A percentile compares a stretch with the other conserved stretches of the same genome.
These are phyloP conservation scores for Drosophila nigrodunni DNA, from an alignment of 1,140 invertebrate species.

Conservation along the genomic window DNA sequence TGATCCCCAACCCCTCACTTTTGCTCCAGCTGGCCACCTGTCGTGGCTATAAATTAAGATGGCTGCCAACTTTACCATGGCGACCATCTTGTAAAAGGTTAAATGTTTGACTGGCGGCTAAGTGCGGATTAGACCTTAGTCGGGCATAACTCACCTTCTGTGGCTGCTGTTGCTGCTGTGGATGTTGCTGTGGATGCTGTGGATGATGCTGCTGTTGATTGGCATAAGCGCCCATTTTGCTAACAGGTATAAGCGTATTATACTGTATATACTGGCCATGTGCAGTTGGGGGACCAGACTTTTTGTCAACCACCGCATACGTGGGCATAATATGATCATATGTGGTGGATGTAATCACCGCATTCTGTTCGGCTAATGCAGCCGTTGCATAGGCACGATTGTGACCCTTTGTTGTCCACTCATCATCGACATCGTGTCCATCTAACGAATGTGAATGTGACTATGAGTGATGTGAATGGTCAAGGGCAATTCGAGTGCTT, in stretches of 20 bases:
- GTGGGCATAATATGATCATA: slow-evolving; percentile 84
- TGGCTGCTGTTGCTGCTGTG: slow-evolving; percentile 65
- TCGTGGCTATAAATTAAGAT: slow-evolving; percentile 72
- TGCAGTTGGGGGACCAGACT: slow-evolving; percentile 56
- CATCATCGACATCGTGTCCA: slow-evolving; percentile 80
- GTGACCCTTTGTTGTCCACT: slow-evolving; percentile 83
- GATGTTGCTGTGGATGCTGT: slow-evolving; percentile 48
- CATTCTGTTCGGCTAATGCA: slow-evolving; percentile 82
- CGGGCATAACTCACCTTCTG: slow-evolving; percentile 75
- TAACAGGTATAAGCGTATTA: slow-evolving; percentile 83
- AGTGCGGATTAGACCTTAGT: slow-evolving; percentile 70
- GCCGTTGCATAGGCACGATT: slow-evolving; percentile 82
- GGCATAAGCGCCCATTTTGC: slow-evolving; percentile 82
- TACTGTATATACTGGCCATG: slow-evolving; percentile 81
- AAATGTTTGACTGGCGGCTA: slow-evolving; percentile 70
- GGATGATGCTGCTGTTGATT: slow-evolving; percentile 73
- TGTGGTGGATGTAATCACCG: slow-evolving; percentile 79
- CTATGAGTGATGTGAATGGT: slow-evolving; percentile 8
- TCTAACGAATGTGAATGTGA: slow-evolving; percentile 42
- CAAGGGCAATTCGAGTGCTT: slow-evolving; percentile 56
- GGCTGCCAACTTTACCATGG: slow-evolving; percentile 27
- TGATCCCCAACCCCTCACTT: not conserved
- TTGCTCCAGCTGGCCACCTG: slow-evolving; percentile 31
- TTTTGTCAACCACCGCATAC: slow-evolving; percentile 83
- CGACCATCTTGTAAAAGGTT: slow-evolving; percentile 73